Conservation (phyloP, 1,140 invertebrate genomes). For the Galleria mellonella region DNA sequence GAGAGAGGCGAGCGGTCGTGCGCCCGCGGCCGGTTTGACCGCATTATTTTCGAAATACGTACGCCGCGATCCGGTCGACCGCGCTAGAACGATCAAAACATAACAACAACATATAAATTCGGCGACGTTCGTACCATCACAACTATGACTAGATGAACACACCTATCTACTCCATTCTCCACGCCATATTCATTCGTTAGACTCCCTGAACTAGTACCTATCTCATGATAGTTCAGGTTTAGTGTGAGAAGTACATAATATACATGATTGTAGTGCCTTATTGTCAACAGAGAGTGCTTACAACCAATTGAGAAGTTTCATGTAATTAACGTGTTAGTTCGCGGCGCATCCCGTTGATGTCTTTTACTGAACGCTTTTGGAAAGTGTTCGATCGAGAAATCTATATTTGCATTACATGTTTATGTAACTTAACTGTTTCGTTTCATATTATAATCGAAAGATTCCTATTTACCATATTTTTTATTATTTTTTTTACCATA, state of each 20-base stretch:
- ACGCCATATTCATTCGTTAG: too few species aligned
- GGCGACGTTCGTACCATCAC: slow-evolving; percentile 15
- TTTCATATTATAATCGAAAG: slow-evolving; percentile 11
- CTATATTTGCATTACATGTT: slow-evolving; percentile 26
- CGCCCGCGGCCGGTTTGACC: slow-evolving; percentile 67
- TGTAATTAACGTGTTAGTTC: not conserved
- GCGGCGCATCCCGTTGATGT: slow-evolving; percentile 58
- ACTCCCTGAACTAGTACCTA: not conserved
- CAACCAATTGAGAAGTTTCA: too few species aligned
- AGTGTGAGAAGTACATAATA: too few species aligned
- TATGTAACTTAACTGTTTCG: slow-evolving; percentile 23
- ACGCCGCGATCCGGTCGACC: slow-evolving; percentile 59
- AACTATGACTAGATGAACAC: not conserved
- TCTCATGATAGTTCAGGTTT: too few species aligned
- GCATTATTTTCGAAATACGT: slow-evolving; percentile 73
- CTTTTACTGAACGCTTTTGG: slow-evolving; percentile 61
- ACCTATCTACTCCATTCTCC: not conserved
- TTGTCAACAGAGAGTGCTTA: too few species aligned
- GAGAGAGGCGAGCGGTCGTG: slow-evolving; percentile 58
- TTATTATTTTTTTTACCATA: not conserved
- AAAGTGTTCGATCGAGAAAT: slow-evolving; percentile 36
- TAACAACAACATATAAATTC: slow-evolving; percentile 53
- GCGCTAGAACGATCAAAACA: slow-evolving; percentile 65
- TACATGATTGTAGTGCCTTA: too few species aligned
- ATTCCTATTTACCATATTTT: too few species aligned